phyloP scores from a whole-genome alignment of 2,113 vertebrate genomes.

The Paraplagusia blochii region DNA sequence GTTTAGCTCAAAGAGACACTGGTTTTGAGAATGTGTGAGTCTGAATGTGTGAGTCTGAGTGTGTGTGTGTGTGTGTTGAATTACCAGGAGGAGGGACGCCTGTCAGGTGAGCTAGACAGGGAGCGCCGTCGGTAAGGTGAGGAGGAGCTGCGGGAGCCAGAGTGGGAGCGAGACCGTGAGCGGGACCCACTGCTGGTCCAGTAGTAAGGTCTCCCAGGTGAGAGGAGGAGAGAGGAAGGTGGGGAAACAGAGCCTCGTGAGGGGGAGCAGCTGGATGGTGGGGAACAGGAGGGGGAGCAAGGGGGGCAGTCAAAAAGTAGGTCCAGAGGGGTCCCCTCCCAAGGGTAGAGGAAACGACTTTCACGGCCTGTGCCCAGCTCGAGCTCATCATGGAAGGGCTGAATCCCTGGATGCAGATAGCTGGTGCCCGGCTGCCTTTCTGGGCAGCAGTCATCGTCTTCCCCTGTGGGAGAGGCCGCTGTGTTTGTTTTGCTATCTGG shows the following conservation, averaged over 20 bases:
- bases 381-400: conserved; percentile 81
- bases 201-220: conserved; percentile 84
- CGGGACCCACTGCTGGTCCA: conserved; percentile 81
- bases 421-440: conserved; percentile 83
- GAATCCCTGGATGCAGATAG: conserved; percentile 90
- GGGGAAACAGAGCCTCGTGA: conserved; percentile 91
- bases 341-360: conserved; percentile 86
- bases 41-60: background rate
- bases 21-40: too few species aligned
- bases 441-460: conserved; percentile 76
- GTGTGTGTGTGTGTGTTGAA: conserved; percentile 8
- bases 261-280: conserved; percentile 91
- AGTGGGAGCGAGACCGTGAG: conserved; percentile 77
- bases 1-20: conserved; percentile 7
- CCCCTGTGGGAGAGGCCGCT: conserved; percentile 66
- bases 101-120: conserved; percentile 92
- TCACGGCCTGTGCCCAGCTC: conserved; percentile 89
- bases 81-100: conserved; percentile 89
- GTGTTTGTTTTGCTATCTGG: conserved; percentile 51
- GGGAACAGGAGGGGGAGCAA: conserved; percentile 89
- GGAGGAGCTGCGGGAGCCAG: conserved; percentile 85
- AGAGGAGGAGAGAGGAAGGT: conserved; percentile 86
- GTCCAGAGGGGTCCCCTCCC: conserved; percentile 91
- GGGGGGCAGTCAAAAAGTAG: conserved; percentile 90
- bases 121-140: conserved; percentile 83